Evolutionary conservation across 2,113 vertebrate genomes (phyloP).

Genomic region (Martes martes): DNA sequence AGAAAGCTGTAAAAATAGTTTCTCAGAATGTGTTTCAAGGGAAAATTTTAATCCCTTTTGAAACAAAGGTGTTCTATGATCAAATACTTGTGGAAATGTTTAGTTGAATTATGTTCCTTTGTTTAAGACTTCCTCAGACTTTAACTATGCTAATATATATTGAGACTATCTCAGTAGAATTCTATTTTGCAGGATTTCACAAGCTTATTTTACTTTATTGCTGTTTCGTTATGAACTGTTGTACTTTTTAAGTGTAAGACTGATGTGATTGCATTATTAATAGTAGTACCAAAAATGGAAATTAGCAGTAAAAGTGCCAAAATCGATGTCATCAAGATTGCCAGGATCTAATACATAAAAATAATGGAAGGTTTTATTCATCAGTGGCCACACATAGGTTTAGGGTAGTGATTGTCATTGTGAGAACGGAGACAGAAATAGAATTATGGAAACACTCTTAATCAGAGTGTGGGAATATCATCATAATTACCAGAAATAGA

Average conservation of each 20-base stretch:
- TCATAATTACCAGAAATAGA: background rate
- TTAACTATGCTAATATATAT: background rate
- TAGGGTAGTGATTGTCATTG: background rate
- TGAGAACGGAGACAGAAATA: background rate
- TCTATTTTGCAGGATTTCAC: background rate
- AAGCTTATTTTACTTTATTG: background rate
- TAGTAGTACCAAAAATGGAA: background rate
- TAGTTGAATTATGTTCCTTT: background rate
- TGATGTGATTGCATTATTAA: background rate
- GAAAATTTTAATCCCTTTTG: slow-evolving; percentile 18
- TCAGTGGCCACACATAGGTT: background rate
- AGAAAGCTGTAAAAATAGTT: background rate
- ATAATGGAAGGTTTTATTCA: background rate
- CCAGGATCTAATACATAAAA: background rate
- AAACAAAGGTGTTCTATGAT: background rate
- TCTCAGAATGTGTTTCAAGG: background rate
- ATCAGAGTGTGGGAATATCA: background rate
- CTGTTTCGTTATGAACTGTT: background rate
- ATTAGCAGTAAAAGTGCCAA: background rate
- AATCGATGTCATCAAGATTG: background rate
- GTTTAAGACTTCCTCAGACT: background rate
- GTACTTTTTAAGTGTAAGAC: background rate
- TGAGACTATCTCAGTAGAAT: background rate
- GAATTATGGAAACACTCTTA: slow-evolving; percentile 18
- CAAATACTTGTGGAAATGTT: background rate